Conservation (phyloP, 2,888 invertebrate species). For the Callimorpha dominula region DNA sequence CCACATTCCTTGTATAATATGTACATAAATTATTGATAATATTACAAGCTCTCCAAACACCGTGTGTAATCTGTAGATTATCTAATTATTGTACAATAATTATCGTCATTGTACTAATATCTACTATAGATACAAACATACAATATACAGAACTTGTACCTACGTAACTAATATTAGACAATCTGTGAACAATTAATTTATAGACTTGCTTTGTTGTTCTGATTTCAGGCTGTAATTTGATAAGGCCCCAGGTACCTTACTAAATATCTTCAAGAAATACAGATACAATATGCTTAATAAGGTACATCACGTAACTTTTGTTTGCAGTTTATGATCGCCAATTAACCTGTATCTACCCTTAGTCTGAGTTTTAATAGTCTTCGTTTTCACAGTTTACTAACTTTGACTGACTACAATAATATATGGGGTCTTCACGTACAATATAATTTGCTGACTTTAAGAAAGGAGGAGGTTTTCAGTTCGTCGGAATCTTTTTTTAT, state of each 20-base stretch:
- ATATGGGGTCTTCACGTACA: no score
- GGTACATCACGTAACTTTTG: no score
- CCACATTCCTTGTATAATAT: neutral
- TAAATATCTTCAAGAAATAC: neutral
- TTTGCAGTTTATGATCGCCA: no score
- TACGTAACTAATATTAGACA: neutral
- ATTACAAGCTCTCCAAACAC: neutral
- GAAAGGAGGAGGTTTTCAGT: no score
- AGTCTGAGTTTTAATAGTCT: no score
- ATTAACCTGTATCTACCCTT: no score
- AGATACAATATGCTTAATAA: neutral
- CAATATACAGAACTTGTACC: neutral
- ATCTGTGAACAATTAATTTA: slow-evolving; percentile 43
- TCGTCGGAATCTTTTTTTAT: no score
- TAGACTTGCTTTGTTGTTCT: slow-evolving; percentile 25
- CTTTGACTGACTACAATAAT: no score
- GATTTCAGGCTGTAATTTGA: slow-evolving; percentile 1
- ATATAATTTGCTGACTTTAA: no score
- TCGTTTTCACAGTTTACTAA: no score
- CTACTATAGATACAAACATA: neutral
- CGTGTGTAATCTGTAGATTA: slow-evolving; percentile 5
- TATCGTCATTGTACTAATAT: slow-evolving; percentile 1
- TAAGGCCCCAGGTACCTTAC: neutral
- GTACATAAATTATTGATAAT: neutral
- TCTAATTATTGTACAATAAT: neutral